Base-by-base conservation (phyloP, 2,888 invertebrate genomes). In the Drosophila pegasa region DNA sequence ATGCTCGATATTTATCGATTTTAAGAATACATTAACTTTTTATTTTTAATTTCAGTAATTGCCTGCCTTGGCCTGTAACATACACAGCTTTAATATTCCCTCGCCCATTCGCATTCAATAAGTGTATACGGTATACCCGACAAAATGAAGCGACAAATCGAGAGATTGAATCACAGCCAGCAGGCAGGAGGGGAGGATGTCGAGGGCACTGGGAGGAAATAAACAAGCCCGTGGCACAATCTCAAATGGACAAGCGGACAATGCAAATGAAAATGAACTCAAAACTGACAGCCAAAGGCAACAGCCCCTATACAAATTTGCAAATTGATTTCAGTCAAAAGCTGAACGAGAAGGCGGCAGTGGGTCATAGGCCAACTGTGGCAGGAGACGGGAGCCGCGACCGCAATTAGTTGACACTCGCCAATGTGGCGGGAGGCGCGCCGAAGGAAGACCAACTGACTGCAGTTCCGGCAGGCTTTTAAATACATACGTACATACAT, bases 301-400 rank as follows among this genome's bases (percentile, higher is more conserved):
- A 27, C 40, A 9, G 16, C 40, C 45, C 40, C 63, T 27, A 33
- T 58, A 43, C 55, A 85, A 78, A 75, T 80, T 87, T 76, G 71
- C 77, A 88, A 90, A 90, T 88, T 88, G 87, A 84, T 84, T 89
- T 55, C 60, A 52, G 65, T 31, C 63, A 57, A 48, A 31, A 61
- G 43, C n/a, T 22, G 8, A 8, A 27, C n/a, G 38, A 12, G 56
- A 7, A 5, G 29, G 7, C 7, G 14, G 9, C 43, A 12, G 37
- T 20, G 12, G 22, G 27, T 12, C 60, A 55, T 31, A 41, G 48
- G 47, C 18, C 43, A 54, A n/a, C 20, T 29, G 33, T 41, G 31
- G 16, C 22, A 33, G 27, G 18, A n/a, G 27, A 35, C 20, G 20
- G 20, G 20, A 16, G n/a, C 20, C 22, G 35, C 27, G 43, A 55